Base-by-base conservation (phyloP, 2,797 vertebrate genomes). In the Falco peregrinus region DNA sequence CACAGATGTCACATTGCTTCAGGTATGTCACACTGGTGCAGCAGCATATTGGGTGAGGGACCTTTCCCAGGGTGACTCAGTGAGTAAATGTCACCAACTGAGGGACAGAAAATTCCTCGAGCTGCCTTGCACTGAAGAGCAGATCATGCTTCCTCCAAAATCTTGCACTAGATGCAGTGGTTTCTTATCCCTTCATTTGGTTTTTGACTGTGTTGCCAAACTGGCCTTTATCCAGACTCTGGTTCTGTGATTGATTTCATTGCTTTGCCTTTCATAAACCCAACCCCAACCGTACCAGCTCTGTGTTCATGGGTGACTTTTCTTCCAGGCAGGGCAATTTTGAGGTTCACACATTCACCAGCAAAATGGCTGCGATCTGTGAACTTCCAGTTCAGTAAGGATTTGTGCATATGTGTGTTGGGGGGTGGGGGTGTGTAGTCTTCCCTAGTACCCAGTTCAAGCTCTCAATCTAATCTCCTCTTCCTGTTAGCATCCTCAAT, bases 271-370 rank as follows among this genome's bases (percentile, higher is more conserved):
- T 94, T 70, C 12, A 0, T 61, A 83, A 96, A 74, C 48, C 69
- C 15, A 91, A 19, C 41, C 20, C 71, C 43, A 90, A 0, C 41
- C 39, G 20, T 70, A 89, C 41, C 18, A 65, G 10, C 60, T 75
- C 69, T 41, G 35, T 79, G 64, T 84, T 92, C 65, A 24, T 37
- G 64, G 60, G 39, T 84, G 75, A 37, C 54, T 89, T 91, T 94
- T 81, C 47, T 95, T 59, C 51, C 65, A 75, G 74, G 35, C 26
- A 79, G 65, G 56, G 53, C 29, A 91, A 13, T 91, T 93, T 54
- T 94, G 90, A 91, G 84, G 84, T 92, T 95, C 74, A 43, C 50
- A 43, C 21, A 22, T 83, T 73, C 47, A 70, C 82, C 70, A 89
- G 65, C 29, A 76, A 83, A 91, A 89, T 53, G 88, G 26, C 70